Evolutionary conservation across 1,140 invertebrate species (phyloP), one percentile per base, ranked within the genome.

Genomic region (Polypedilum pembai): DNA sequence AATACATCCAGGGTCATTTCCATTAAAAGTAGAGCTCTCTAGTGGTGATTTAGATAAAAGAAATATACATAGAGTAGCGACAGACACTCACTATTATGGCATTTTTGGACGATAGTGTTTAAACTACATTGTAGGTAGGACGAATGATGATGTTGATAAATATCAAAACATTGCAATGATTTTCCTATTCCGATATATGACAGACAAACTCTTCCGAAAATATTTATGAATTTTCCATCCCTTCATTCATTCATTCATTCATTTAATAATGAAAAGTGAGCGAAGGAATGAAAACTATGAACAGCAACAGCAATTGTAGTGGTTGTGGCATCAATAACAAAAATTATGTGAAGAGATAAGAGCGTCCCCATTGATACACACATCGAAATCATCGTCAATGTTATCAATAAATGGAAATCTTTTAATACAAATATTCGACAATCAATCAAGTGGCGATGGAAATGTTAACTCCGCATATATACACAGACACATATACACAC

Each of bases 401-500:
- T 69, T 69, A 69, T 69, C 65, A 69, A 21, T 69, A 21, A 21
- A 69, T 69, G 65, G 20, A 69, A 69, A 69, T 69, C 65, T 69
- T 69, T 69, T 69, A 69, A 69, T 69, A 69, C 65, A 69, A 69
- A 69, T 69, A 69, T 69, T 69, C 65, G 65, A 69, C 65, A 69
- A 69, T 69, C 65, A 69, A 69, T 69, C 65, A 69, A 69, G 65
- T 21, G 65, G 20, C 20, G 65, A 21, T 18, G 20, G 20, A 69
- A 69, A 69, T 69, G 65, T 69, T 69, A 18, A 20, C 45, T 56
- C 5, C 24, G 24, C 24, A n/a, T 56, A 56, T 56, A n/a, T 56
- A 56, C 45, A 4, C 15, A n/a, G n/a, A 33, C 24, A 33, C 24
- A 33, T 33, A 33, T 33, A 33, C 24, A 33, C 1, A 33, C 24